A percentile compares a stretch with the other conserved stretches of the same genome.
These are phyloP conservation scores for Bubalus kerabau DNA, from an alignment of 2,113 vertebrate genomes.

Conservation along the genomic window DNA sequence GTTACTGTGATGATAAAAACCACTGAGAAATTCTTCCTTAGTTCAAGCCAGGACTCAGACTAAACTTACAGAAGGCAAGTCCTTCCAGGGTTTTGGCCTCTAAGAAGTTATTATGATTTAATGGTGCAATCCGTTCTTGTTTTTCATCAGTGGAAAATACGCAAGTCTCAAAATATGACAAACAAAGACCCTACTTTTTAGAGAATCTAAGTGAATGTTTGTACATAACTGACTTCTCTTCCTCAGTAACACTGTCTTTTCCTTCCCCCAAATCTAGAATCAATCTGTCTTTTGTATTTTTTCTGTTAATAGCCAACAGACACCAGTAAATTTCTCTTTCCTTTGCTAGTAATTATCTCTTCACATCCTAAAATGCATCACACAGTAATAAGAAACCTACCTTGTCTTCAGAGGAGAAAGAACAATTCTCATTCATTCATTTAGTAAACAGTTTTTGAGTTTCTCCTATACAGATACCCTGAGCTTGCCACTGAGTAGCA, in stretches of 20 bases:
- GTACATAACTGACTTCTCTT: not conserved
- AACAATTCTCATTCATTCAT: not conserved
- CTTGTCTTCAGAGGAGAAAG: not conserved
- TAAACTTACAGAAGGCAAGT: not conserved
- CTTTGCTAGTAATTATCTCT: not conserved
- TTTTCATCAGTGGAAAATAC: not conserved
- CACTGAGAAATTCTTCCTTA: not conserved
- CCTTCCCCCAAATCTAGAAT: not conserved
- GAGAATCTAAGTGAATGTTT: not conserved
- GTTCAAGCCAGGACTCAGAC: not conserved
- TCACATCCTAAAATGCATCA: not conserved
- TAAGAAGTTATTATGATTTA: not conserved
- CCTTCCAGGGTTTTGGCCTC: not conserved
- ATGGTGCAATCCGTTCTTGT: not conserved
- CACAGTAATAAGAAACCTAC: not conserved
- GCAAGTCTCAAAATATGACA: not conserved
- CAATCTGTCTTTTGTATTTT: not conserved
- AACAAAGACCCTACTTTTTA: not conserved
- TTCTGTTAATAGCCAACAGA: not conserved
- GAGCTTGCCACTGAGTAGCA: not conserved
- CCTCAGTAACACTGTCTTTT: not conserved
- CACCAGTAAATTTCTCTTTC: not conserved
- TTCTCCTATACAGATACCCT: not conserved
- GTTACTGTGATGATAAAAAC: not conserved
- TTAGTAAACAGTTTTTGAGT: not conserved